These are phyloP conservation scores for Pterocles gutturalis DNA, from an alignment of 2,113 vertebrate species.

Conservation along the genomic window DNA sequence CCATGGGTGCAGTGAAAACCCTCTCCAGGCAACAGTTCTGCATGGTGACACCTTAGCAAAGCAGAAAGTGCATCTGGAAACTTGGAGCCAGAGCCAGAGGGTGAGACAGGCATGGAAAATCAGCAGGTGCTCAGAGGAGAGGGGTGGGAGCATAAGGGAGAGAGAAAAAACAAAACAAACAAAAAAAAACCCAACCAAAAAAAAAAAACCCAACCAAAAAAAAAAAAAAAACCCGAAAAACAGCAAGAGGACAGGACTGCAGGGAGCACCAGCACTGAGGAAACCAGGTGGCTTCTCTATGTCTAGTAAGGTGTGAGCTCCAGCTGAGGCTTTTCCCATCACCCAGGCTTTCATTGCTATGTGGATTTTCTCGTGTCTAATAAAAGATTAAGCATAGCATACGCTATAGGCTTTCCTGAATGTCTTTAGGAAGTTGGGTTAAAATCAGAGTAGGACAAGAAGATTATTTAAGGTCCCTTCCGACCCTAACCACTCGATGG, in stretches of 20 bases:
- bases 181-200: too few species aligned
- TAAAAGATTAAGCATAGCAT: neutral
- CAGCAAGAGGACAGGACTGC: neutral
- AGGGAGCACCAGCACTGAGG: neutral
- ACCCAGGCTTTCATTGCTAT: neutral
- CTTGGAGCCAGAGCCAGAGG: neutral
- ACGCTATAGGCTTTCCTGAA: neutral
- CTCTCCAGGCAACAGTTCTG: neutral
- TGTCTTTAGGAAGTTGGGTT: neutral
- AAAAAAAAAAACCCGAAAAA: too few species aligned
- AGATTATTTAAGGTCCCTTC: too few species aligned
- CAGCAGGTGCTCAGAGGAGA: neutral
- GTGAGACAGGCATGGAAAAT: neutral
- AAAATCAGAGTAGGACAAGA: neutral
- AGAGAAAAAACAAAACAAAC: neutral
- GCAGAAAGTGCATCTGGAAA: neutral
- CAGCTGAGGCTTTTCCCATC: neutral
- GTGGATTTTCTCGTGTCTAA: neutral
- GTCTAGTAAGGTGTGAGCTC: neutral
- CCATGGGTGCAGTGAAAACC: rapidly evolving
- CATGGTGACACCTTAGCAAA: neutral
- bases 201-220: too few species aligned
- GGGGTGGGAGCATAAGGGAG: neutral
- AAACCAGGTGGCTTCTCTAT: neutral
- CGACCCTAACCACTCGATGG: too few species aligned